Conservation (phyloP, 92 coral and sea anemone species). For the Palythoa grandiflora region DNA sequence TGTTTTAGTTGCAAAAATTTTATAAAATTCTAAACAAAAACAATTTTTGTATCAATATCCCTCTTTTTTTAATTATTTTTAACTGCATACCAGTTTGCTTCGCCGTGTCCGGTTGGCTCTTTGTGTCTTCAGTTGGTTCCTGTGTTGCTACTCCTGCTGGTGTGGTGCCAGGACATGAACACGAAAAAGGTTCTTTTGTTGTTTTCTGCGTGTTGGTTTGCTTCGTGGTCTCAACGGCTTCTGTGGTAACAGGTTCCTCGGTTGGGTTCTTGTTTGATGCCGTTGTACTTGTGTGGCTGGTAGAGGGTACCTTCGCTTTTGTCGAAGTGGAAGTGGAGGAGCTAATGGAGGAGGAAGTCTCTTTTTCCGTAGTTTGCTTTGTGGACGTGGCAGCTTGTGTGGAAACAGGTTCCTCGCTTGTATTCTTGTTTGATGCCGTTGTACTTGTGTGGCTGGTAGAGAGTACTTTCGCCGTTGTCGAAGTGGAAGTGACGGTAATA, state of each 20-base stretch:
- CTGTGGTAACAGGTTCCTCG: not conserved
- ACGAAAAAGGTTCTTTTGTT: not conserved
- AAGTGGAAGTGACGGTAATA: not conserved
- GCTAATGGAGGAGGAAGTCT: not conserved
- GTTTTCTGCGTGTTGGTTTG: not conserved
- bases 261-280: not conserved
- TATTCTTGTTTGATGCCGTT: too few species aligned
- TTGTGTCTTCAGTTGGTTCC: not conserved
- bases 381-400: not conserved
- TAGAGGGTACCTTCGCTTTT: not conserved
- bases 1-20: not conserved
- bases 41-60: too few species aligned
- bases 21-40: too few species aligned
- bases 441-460: not conserved
- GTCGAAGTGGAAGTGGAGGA: not conserved
- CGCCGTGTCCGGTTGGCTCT: slow-evolving; percentile 3
- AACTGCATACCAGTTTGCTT: slow-evolving; percentile 1
- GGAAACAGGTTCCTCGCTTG: not conserved
- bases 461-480: not conserved
- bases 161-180: not conserved
- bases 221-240: not conserved
- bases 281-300: not conserved
- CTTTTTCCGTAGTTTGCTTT: not conserved
- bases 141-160: not conserved
- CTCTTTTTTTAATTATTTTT: too few species aligned